Evolutionary conservation across 2,113 vertebrate species (phyloP), one percentile per base, ranked within the genome.

Genomic region (Silurus meridionalis): DNA sequence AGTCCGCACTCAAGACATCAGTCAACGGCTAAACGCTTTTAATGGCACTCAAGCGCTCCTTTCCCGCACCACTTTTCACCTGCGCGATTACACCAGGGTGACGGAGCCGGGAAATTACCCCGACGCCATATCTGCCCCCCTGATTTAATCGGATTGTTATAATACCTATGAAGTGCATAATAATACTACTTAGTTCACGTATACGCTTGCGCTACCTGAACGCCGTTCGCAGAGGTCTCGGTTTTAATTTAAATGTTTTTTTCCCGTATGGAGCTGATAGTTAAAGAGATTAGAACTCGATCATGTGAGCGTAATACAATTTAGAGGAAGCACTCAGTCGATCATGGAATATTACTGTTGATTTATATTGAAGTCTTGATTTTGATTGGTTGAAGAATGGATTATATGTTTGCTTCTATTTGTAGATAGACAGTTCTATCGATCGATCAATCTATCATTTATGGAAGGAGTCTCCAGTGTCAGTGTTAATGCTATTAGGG

Each of bases 21-120:
- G 82, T 85, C 74, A 67, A 19, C 15, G 8, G 79, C 28, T 6
- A 46, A 88, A 60, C 17, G 57, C 37, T 83, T 72, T 78, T 87
- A 85, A 74, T 64, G 84, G 19, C 23, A 77, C 63, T 77, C 37
- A 75, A 87, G 83, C 55, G n/a, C 23, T 53, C 72, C 63, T 85
- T 88, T 79, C 19, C 23, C 60, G 72, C 15, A 84, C 13, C 66
- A 82, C 71, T 55, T 71, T 28, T 83, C 74, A 83, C 85, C 81
- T 86, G 63, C 55, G 57, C 46, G 55, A 21, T 48, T 52, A 78
- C 21, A n/a, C 17, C 14, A 52, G 57, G 15, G 57, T 14, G 71
- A 67, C 4, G 77, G 52, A 83, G 63, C 6, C 17, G 61, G 74
- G 57, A 80, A 80, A 80, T 58, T 37, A 57, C n/a, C 75, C 53